These are phyloP conservation scores for Pomatorhinus ruficollis DNA, from an alignment of 2,113 vertebrate species.

Conservation along the genomic window DNA sequence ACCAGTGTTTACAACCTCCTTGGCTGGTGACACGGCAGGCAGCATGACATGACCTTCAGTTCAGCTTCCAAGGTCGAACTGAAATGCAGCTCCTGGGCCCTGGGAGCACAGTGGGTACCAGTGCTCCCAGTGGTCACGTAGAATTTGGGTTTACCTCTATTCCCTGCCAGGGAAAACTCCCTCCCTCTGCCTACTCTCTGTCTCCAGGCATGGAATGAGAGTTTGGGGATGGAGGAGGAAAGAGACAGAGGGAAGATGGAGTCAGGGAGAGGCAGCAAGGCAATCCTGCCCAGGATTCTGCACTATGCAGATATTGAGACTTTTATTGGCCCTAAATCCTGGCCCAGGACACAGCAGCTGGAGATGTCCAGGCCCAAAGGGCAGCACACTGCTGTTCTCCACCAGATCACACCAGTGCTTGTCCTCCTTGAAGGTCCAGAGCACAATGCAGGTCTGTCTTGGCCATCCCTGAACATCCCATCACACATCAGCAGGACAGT, in stretches of 20 bases:
- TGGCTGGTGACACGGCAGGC: background rate
- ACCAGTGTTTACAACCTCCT: background rate
- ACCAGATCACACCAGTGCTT: background rate
- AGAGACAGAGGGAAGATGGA: background rate
- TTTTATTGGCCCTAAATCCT: background rate
- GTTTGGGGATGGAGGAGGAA: background rate
- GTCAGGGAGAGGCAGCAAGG: background rate
- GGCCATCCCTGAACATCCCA: background rate
- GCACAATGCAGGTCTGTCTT: accelerated
- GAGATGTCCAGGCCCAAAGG: background rate
- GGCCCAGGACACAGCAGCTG: background rate
- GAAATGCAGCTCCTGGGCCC: background rate
- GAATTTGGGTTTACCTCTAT: background rate
- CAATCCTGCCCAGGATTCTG: background rate
- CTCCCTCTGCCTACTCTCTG: background rate
- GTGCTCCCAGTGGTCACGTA: accelerated
- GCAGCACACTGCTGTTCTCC: background rate
- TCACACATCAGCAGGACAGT: background rate
- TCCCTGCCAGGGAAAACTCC: background rate
- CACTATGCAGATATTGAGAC: accelerated
- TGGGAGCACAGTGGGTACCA: background rate
- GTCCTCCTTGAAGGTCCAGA: background rate
- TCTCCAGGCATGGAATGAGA: background rate
- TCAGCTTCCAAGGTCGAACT: background rate
- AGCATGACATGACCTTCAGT: background rate